Base-by-base conservation (phyloP, 2,888 invertebrate species). In the Sylvicola cinctus region DNA sequence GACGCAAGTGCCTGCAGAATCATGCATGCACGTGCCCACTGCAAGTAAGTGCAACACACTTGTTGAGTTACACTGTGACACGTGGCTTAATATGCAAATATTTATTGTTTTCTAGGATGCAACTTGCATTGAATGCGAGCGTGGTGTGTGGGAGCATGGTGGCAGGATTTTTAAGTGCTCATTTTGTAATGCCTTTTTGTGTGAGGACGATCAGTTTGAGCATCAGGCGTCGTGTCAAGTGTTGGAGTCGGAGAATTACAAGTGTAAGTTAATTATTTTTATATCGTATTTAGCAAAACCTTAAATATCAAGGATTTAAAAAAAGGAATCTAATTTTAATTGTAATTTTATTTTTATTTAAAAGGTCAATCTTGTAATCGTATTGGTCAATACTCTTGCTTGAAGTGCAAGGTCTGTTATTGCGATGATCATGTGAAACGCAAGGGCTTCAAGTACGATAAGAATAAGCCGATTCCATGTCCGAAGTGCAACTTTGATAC, bases 211-310 rank as follows among this genome's bases (percentile, higher is more conserved):
- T 58, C 90, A 90, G 58, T 90, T 90, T 61, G 93, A 95, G 59
- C 93, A 95, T 61, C 95, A 95, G 60, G 93, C 93, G 3, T 87
- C 84, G 1, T 93, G 91, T 53, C 91, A 95, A 64, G 83, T 90
- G 38, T 62, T 95, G 5, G 93, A 95, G 52, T 77, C 88, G 0
- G 95, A 95, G 60, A 88, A 74, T 46, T 90, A 80, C 55, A 95
- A 95, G 64, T 95, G 95, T 75, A 60, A 64, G 60, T 47, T 41
- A 37, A 42, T 10, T 7, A 6, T 4, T 28, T n/a, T n/a, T n/a
- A n/a, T n/a, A n/a, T n/a, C n/a, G n/a, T 12, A 27, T 27, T 27
- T n/a, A 27, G 27, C 27, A 27, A 27, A 3, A 4, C 4, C n/a
- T 27, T 27, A 13, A 27, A 27, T 27, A 4, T 36, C 39, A 38